phyloP scores from a whole-genome alignment of 2,888 invertebrate species.

The Eupithecia tripunctaria region DNA sequence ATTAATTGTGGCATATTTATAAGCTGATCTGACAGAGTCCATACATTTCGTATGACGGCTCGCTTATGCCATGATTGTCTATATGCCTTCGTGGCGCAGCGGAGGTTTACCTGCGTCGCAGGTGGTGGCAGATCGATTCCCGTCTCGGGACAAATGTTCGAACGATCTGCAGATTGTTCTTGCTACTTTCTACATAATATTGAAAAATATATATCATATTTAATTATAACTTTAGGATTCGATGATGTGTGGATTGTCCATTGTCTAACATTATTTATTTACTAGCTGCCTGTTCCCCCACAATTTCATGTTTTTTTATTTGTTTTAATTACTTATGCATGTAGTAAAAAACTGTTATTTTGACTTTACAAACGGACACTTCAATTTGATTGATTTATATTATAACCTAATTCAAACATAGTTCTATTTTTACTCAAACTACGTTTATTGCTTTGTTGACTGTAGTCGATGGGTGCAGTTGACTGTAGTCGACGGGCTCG shows the following conservation, averaged over 20 bases:
- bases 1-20: neutral
- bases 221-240: neutral
- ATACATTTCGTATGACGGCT: neutral
- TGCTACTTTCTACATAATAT: neutral
- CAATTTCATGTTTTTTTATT: neutral
- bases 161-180: neutral
- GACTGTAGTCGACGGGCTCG: too few species aligned
- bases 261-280: neutral
- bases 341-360: neutral
- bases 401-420: neutral
- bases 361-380: neutral
- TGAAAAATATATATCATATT: too few species aligned
- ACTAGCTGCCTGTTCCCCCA: neutral
- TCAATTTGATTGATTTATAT: neutral
- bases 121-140: neutral
- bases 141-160: neutral
- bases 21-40: neutral
- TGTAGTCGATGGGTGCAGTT: neutral
- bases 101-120: neutral
- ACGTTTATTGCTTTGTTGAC: neutral
- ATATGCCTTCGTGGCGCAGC: neutral
- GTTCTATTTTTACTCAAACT: neutral
- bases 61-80: neutral
- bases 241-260: neutral
- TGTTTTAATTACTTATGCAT: neutral